Evolutionary conservation across 2,888 invertebrate species (phyloP).

Genomic region (Leucophenga montana): DNA sequence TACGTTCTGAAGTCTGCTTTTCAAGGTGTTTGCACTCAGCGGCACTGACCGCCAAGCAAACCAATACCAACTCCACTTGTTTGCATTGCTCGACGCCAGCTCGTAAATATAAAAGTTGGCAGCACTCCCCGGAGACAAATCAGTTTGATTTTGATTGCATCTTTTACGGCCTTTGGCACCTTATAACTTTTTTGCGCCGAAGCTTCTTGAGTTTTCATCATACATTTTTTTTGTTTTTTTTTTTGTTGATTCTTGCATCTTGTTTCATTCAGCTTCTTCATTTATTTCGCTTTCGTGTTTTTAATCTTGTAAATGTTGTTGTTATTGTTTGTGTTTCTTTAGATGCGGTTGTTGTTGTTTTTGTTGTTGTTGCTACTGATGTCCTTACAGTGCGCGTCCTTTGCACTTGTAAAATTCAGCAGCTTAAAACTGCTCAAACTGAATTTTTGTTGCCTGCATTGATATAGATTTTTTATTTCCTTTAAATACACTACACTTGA

Average conservation of each 20-base stretch:
- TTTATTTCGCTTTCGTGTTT: slow-evolving; percentile 11
- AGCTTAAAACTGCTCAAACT: too few relatives aligned
- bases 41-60: not conserved
- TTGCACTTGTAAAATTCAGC: too few relatives aligned
- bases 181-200: slow-evolving; percentile 52
- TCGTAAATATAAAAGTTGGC: slow-evolving; percentile 64
- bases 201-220: not conserved
- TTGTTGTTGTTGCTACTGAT: not conserved
- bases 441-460: too few relatives aligned
- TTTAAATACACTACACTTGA: too few relatives aligned
- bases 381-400: not conserved
- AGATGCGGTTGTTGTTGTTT: not conserved
- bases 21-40: slow-evolving; percentile 10
- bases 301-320: slow-evolving; percentile 24
- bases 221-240: not conserved
- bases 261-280: slow-evolving; percentile 1
- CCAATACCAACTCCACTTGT: not conserved
- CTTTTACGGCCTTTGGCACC: slow-evolving; percentile 65
- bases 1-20: slow-evolving; percentile 40
- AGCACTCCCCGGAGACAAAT: slow-evolving; percentile 62
- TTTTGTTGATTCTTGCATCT: not conserved
- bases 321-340: not conserved
- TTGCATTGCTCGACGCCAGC: slow-evolving; percentile 19
- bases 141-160: slow-evolving; percentile 67
- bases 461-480: too few relatives aligned